These are phyloP conservation scores for Parelbella ahira DNA, from an alignment of 2,888 invertebrate genomes.

Conservation along the genomic window DNA sequence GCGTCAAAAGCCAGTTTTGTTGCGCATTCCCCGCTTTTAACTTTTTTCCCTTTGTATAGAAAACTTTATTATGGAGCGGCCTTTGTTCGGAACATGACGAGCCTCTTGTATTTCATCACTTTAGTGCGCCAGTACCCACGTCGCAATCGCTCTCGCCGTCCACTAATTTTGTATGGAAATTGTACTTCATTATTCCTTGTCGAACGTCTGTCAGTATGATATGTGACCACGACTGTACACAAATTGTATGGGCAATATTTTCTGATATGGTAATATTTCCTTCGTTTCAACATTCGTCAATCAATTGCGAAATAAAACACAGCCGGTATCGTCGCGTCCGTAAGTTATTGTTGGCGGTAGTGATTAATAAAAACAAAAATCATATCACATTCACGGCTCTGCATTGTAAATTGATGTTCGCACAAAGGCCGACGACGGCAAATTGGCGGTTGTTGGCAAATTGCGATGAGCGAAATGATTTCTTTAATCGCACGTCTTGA, in stretches of 20 bases:
- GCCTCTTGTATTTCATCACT: conserved; percentile 26
- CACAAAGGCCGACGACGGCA: conserved; percentile 57
- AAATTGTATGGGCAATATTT: conserved; percentile 25
- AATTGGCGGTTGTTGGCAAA: conserved; percentile 52
- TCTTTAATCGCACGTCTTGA: conserved; percentile 45
- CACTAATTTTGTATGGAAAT: conserved; percentile 31
- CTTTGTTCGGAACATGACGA: conserved; percentile 20
- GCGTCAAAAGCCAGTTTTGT: conserved; percentile 22
- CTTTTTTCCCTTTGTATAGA: conserved; percentile 14
- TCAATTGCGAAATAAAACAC: too few relatives aligned
- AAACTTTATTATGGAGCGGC: conserved; percentile 11
- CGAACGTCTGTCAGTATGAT: conserved; percentile 30
- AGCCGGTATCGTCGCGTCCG: too few relatives aligned
- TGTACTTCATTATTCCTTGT: conserved; percentile 29
- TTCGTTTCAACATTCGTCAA: too few relatives aligned
- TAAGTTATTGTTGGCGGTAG: too few relatives aligned
- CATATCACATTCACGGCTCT: conserved; percentile 4
- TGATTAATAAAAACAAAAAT: too few relatives aligned
- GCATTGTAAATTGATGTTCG: conserved; percentile 47
- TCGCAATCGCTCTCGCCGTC: conserved; percentile 21
- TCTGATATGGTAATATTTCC: not conserved
- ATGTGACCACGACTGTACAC: conserved; percentile 26
- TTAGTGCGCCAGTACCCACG: conserved; percentile 22
- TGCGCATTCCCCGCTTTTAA: conserved; percentile 19
- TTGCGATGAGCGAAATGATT: conserved; percentile 50